Conservation (phyloP, 2,888 invertebrate species). For the Adineta ricciae region DNA sequence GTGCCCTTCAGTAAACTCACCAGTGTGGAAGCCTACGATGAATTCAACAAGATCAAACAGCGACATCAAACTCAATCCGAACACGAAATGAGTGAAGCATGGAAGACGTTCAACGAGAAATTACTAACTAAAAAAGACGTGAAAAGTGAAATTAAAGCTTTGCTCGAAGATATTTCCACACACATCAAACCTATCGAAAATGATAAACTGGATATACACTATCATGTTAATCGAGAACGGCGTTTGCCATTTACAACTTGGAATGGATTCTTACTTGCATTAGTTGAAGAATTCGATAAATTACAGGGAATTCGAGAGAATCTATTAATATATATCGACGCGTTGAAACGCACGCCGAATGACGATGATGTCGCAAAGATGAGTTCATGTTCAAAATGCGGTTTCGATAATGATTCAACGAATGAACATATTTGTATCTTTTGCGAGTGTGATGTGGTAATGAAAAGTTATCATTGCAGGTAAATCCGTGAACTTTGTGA, state of each 20-base stretch:
- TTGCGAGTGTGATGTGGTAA: background rate
- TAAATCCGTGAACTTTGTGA: background rate
- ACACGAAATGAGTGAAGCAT: background rate
- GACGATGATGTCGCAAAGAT: background rate
- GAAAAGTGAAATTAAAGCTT: background rate
- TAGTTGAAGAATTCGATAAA: background rate
- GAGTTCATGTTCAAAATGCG: background rate
- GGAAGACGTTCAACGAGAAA: background rate
- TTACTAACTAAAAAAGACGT: background rate
- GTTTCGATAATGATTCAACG: background rate
- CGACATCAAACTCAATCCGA: background rate
- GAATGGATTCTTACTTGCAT: background rate
- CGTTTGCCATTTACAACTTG: constrained; percentile 6
- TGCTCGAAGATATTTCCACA: background rate
- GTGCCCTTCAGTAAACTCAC: background rate
- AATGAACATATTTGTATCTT: background rate
- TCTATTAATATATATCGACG: background rate
- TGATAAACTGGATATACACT: background rate
- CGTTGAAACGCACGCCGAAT: background rate
- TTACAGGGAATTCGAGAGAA: background rate
- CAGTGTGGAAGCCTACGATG: background rate
- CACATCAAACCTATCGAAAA: background rate
- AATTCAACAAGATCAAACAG: background rate
- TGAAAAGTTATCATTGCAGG: background rate
- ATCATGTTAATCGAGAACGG: background rate